Conservation (phyloP, 2,888 invertebrate species). For the Sinopyrophorus schimmeli region DNA sequence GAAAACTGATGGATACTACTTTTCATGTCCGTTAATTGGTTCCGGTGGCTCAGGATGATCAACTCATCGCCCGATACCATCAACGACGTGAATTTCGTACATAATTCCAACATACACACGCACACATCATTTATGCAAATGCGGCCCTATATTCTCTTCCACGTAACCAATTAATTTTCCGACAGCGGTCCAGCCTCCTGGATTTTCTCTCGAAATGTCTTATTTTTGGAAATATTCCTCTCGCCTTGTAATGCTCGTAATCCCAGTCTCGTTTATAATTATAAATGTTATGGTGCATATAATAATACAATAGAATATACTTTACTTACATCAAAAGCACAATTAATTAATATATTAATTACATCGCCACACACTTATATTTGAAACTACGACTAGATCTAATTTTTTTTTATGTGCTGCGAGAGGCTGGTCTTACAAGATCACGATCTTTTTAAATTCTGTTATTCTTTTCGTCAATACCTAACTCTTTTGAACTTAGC, state of each 20-base stretch:
- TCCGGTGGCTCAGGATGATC: constrained; percentile 54
- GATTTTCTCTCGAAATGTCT: constrained; percentile 39
- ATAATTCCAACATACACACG: constrained; percentile 1
- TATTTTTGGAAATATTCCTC: constrained; percentile 15
- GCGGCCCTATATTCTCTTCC: constrained; percentile 23
- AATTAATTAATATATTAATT: constrained; percentile 34
- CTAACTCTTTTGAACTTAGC: background rate
- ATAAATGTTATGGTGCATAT: constrained; percentile 24
- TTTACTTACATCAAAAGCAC: constrained; percentile 36
- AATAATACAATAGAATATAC: constrained; percentile 29
- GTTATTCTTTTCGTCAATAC: constrained; percentile 2
- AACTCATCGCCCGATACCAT: constrained; percentile 51
- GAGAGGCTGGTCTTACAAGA: constrained; percentile 13
- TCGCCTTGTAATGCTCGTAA: constrained; percentile 15
- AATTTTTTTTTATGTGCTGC: constrained; percentile 24
- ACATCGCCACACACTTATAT: constrained; percentile 45
- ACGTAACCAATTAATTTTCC: constrained; percentile 37
- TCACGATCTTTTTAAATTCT: constrained; percentile 1
- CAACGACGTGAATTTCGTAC: constrained; percentile 39
- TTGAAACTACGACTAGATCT: constrained; percentile 37
- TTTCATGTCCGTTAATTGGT: constrained; percentile 43
- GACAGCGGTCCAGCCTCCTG: constrained; percentile 53
- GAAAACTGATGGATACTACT: constrained; percentile 35
- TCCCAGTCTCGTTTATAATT: constrained; percentile 15
- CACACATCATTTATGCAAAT: constrained; percentile 13